These are phyloP conservation scores for Porites evermanni DNA, from an alignment of 92 coral and sea anemone species.

Conservation along the genomic window DNA sequence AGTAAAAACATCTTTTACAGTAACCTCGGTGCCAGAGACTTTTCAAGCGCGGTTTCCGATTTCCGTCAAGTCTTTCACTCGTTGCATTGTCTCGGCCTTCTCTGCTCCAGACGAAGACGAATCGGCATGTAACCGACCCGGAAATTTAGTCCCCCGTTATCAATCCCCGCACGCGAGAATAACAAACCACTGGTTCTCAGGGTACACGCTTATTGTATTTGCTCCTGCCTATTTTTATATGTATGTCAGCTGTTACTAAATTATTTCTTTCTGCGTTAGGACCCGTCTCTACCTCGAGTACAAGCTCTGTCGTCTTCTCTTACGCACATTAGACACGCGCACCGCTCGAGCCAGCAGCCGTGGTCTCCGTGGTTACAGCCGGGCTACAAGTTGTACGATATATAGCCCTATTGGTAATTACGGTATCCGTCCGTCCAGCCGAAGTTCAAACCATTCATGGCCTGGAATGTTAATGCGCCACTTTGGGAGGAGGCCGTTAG, in stretches of 20 bases:
- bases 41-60: too few relatives aligned
- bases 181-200: too few relatives aligned
- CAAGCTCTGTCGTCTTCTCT: conserved; percentile 92
- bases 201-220: too few relatives aligned
- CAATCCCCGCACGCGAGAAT: too few relatives aligned
- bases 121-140: too few relatives aligned
- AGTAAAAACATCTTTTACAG: too few relatives aligned
- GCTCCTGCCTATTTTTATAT: too few relatives aligned
- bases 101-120: too few relatives aligned
- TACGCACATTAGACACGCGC: conserved; percentile 81
- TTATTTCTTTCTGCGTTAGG: conserved; percentile 39
- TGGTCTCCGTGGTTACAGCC: conserved; percentile 92
- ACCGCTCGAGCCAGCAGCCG: conserved; percentile 89
- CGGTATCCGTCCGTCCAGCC: conserved; percentile 73
- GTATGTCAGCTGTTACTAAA: background rate
- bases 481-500: conserved; percentile 90
- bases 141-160: too few relatives aligned
- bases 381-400: conserved; percentile 75
- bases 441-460: conserved; percentile 90
- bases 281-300: conserved; percentile 88
- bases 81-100: too few relatives aligned
- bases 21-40: background rate
- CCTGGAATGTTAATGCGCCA: conserved; percentile 81
- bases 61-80: too few relatives aligned
- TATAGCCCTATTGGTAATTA: conserved; percentile 64